phyloP scores from a whole-genome alignment of 2,113 vertebrate species.

The Strix aluco region DNA sequence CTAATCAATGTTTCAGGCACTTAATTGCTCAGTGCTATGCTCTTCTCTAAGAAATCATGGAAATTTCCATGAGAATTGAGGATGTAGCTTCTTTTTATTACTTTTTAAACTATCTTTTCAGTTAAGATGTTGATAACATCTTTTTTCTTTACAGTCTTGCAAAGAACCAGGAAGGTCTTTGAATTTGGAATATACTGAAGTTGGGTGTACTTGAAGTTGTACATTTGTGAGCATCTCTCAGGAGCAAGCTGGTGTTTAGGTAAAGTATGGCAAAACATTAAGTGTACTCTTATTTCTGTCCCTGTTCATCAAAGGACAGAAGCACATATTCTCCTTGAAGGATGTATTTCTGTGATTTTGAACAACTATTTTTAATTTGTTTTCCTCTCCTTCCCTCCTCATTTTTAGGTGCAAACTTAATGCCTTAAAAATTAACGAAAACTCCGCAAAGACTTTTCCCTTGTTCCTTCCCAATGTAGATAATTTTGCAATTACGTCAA shows the following conservation, averaged over 20 bases:
- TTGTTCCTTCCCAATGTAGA: not conserved
- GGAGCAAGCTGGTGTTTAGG: not conserved
- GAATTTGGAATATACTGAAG: not conserved
- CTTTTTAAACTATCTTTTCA: not conserved
- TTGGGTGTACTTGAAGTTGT: not conserved
- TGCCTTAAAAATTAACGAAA: not conserved
- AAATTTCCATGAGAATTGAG: conserved; percentile 32
- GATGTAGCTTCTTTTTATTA: not conserved
- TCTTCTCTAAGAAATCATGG: conserved; percentile 18
- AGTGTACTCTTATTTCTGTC: not conserved
- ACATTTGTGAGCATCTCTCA: not conserved
- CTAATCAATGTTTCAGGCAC: not conserved
- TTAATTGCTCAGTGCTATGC: not conserved
- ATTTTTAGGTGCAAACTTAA: not conserved
- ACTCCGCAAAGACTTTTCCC: fast-evolving
- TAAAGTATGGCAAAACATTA: not conserved
- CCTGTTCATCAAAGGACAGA: not conserved
- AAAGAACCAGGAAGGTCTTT: not conserved
- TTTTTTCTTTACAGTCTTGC: not conserved
- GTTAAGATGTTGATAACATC: not conserved
- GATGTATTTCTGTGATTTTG: not conserved
- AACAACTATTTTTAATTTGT: not conserved
- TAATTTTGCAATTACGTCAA: not conserved
- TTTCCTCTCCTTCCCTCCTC: not conserved
- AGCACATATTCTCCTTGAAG: not conserved